These are phyloP conservation scores for Chromis chromis DNA, from an alignment of 2,797 vertebrate genomes.

Conservation along the genomic window DNA sequence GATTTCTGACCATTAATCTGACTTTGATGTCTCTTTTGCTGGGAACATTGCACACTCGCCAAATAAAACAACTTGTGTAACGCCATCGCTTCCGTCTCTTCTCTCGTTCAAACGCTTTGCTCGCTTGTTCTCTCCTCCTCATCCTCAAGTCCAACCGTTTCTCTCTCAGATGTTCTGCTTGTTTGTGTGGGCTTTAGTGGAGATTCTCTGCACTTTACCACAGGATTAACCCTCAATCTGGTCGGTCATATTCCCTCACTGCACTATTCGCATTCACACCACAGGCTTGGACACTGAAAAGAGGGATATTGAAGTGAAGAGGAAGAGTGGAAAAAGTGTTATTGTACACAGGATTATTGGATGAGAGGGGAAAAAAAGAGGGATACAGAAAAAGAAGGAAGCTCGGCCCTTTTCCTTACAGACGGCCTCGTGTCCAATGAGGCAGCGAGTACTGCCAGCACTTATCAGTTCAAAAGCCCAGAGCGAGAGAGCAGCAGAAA, in stretches of 20 bases:
- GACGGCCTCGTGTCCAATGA: constrained; percentile 69
- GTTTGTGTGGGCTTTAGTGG: constrained; percentile 19
- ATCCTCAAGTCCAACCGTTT: constrained; percentile 14
- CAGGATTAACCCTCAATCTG: constrained; percentile 44
- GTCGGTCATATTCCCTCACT: not conserved
- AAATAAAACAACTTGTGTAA: constrained; percentile 41
- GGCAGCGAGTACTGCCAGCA: constrained; percentile 68
- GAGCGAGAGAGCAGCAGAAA: constrained; percentile 46
- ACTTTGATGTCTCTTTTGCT: constrained; percentile 32
- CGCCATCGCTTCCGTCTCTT: constrained; percentile 10
- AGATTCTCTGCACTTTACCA: constrained; percentile 21
- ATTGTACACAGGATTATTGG: constrained; percentile 42
- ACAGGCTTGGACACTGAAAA: constrained; percentile 13
- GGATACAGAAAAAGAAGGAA: constrained; percentile 8
- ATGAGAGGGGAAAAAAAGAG: constrained; percentile 14
- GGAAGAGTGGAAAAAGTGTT: not conserved
- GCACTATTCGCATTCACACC: not conserved
- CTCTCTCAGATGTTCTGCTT: constrained; percentile 28
- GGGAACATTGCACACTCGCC: constrained; percentile 16
- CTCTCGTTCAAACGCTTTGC: not conserved
- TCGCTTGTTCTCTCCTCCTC: constrained; percentile 1
- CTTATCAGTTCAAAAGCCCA: constrained; percentile 75
- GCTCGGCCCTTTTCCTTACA: constrained; percentile 37
- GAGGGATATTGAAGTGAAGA: constrained; percentile 10
- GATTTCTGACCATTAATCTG: constrained; percentile 48